A percentile compares a stretch with the other conserved stretches of the same genome.
Conservation (phyloP, 2,888 invertebrate species). For the Ecdyonurus torrentis region DNA sequence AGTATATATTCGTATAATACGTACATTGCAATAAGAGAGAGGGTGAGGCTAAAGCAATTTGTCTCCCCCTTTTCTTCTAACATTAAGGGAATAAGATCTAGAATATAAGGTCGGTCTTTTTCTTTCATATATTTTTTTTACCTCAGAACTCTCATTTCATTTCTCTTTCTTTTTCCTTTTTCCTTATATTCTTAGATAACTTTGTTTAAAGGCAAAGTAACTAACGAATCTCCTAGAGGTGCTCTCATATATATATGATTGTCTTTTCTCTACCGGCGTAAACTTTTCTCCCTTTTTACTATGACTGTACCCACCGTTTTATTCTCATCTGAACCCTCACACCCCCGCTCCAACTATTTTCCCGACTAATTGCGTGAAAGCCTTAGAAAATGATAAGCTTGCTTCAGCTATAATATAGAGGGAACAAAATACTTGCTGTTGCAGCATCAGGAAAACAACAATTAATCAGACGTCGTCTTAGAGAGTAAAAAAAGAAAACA, state of each 20-base stretch:
- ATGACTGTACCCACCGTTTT: too few species aligned
- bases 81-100: neutral
- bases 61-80: neutral
- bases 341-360: neutral
- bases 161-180: neutral
- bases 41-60: neutral
- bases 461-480: conserved; percentile 1
- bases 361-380: conserved; percentile 3
- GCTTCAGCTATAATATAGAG: too few species aligned
- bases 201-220: neutral
- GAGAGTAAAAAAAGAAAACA: neutral
- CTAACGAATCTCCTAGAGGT: neutral
- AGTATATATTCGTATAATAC: neutral
- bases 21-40: neutral
- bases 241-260: neutral
- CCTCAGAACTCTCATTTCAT: neutral
- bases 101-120: neutral
- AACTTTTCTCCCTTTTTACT: neutral
- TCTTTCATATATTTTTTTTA: too few species aligned
- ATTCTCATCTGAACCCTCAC: too few species aligned
- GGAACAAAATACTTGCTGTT: neutral
- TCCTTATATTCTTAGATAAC: neutral
- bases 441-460: neutral
- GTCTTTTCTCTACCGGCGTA: neutral
- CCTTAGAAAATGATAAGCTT: conserved; percentile 1